Evolutionary conservation across 2,797 vertebrate species (phyloP), one percentile per base, ranked within the genome.

Genomic region (Sternarchorhynchus goeldii): DNA sequence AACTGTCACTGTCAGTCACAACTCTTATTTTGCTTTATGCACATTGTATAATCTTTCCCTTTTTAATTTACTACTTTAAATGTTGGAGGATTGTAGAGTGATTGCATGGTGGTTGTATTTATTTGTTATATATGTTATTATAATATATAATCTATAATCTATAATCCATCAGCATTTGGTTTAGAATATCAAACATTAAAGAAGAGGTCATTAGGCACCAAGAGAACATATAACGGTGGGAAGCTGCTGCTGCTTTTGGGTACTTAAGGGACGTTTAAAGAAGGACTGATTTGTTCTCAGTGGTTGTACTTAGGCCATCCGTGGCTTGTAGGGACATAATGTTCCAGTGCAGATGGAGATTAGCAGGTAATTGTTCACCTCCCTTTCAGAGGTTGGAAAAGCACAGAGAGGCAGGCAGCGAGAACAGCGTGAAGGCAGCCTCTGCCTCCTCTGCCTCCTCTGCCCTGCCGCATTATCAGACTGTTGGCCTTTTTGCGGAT

Each of bases 351-450:
- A 74, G 72, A 75, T 60, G 59, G 74, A 41, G 76, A 66, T 81
- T 76, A 65, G 56, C 34, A 68, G 64, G 76, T 80, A 32, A 77
- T 55, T 45, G 57, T 77, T 74, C 73, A 59, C 36, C 59, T 83
- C 21, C 59, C 31, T 75, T 79, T 81, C 36, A 21, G 41, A 67
- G 53, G 25, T 10, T 50, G 4, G 36, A 73, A 72, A 75, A 63
- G 45, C 34, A 71, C 68, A 70, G 68, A 56, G 18, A 34, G 16
- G 60, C 53, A 31, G 29, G 39, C 56, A 60, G 14, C 2, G 5
- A 69, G 65, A 20, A 60, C 17, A 68, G 45, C 32, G 17, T 18
- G 32, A 5, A 39, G 56, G 41, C 57, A 20, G 29, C 34, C 45
- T 60, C 29, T 76, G 14, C 32, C 64, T 70, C 3, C 29, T 53